Evolutionary conservation across 2,888 invertebrate genomes (phyloP).

Genomic region (Eupithecia insigniata): DNA sequence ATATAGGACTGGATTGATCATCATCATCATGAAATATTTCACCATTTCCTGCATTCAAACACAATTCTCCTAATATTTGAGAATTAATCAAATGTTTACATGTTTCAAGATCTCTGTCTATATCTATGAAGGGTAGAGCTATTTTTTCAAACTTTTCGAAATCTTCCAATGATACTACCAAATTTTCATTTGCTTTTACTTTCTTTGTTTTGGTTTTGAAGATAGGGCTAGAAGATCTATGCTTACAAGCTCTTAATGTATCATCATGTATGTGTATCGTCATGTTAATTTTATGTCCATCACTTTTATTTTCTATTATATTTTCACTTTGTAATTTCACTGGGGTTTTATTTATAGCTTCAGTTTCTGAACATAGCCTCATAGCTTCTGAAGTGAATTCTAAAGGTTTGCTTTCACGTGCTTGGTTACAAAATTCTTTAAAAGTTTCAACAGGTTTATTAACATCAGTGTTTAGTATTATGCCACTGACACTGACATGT

Average conservation of each 20-base stretch:
- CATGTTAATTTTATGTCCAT: constrained; percentile 31
- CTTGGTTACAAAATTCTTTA: constrained; percentile 18
- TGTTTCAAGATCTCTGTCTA: constrained; percentile 51
- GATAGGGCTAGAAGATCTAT: constrained; percentile 59
- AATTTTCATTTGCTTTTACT: constrained; percentile 49
- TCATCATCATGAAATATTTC: constrained; percentile 38
- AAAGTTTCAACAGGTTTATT: constrained; percentile 9
- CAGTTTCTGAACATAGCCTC: not conserved
- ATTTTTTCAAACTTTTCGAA: constrained; percentile 74
- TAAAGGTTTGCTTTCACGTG: not conserved
- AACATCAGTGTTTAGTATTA: not conserved
- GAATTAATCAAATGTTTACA: constrained; percentile 67
- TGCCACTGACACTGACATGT: not conserved
- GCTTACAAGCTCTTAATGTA: constrained; percentile 13
- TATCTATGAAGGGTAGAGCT: constrained; percentile 60
- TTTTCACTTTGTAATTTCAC: not conserved
- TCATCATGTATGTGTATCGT: no score
- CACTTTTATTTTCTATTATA: not conserved
- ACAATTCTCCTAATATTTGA: constrained; percentile 64
- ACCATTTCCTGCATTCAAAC: constrained; percentile 49
- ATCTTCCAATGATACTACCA: constrained; percentile 61
- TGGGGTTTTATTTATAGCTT: not conserved
- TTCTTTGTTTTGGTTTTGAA: constrained; percentile 50
- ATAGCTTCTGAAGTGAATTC: not conserved
- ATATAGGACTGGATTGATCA: constrained; percentile 45